These are phyloP conservation scores for Solea solea DNA, from an alignment of 2,113 vertebrate species.

Conservation along the genomic window DNA sequence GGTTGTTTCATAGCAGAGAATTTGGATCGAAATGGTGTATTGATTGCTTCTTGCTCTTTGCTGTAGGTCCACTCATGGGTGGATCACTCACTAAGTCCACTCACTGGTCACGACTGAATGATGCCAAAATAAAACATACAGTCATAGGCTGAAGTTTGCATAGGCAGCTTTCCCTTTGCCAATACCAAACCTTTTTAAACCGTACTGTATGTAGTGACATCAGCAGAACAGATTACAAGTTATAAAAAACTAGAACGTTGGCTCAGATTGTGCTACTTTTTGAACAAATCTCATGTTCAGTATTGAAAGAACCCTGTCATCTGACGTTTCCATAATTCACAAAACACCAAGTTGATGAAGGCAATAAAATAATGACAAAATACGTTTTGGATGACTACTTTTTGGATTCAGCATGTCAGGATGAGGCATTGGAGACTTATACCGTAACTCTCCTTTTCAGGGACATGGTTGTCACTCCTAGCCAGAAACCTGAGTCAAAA, in stretches of 20 bases:
- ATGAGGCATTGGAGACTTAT: neutral
- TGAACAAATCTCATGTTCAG: neutral
- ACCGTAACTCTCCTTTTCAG: slow-evolving; percentile 2
- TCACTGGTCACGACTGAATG: slow-evolving; percentile 24
- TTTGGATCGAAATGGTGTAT: slow-evolving; percentile 29
- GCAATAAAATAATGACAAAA: neutral
- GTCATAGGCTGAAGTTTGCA: slow-evolving; percentile 1
- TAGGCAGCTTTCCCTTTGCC: neutral
- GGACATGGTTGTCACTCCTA: neutral
- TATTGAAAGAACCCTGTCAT: neutral
- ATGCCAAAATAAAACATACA: slow-evolving; percentile 18
- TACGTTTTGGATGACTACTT: neutral
- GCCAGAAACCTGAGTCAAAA: neutral
- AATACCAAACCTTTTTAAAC: neutral
- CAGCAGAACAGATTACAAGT: too few species aligned
- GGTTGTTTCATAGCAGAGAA: slow-evolving; percentile 1
- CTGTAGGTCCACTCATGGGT: neutral
- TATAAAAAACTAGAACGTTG: neutral
- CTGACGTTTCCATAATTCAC: neutral
- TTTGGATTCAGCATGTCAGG: neutral
- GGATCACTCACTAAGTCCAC: slow-evolving; percentile 8
- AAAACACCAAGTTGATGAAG: slow-evolving; percentile 4
- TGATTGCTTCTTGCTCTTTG: slow-evolving; percentile 12
- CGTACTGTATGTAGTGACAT: too few species aligned
- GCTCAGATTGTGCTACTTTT: neutral